phyloP scores from a whole-genome alignment of 92 coral and sea anemone genomes.

The Palythoa grandis region DNA sequence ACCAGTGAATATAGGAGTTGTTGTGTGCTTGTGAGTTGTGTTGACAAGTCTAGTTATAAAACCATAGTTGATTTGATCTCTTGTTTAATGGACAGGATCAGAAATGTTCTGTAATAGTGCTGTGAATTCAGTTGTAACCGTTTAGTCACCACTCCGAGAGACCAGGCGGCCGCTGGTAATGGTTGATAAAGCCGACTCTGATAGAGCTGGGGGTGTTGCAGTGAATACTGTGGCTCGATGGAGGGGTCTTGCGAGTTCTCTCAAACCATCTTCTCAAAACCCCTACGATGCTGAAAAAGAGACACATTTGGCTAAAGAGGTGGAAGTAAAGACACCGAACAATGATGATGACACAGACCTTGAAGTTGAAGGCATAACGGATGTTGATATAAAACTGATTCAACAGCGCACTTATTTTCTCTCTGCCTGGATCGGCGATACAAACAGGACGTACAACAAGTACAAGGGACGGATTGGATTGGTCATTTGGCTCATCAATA shows the following conservation, averaged over 20 bases:
- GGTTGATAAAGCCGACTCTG: conserved; percentile 25
- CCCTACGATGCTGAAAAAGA: background rate
- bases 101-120: background rate
- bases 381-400: conserved; percentile 72
- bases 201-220: background rate
- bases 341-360: conserved; percentile 28
- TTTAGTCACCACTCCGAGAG: no score
- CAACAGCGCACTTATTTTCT: conserved; percentile 73
- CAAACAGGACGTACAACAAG: conserved; percentile 65
- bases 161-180: background rate
- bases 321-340: background rate
- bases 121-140: background rate
- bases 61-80: background rate
- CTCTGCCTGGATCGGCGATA: conserved; percentile 91
- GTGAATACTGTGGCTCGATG: conserved; percentile 13
- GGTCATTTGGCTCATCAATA: conserved; percentile 74
- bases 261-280: conserved; percentile 7
- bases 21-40: no score
- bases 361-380: conserved; percentile 12
- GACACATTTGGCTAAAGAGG: conserved; percentile 9
- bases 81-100: background rate
- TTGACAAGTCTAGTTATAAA: no score
- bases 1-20: no score
- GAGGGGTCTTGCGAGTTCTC: conserved; percentile 24
- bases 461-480: conserved; percentile 85